Conservation (phyloP, 2,888 invertebrate species). For the Hecatera dysodea region DNA sequence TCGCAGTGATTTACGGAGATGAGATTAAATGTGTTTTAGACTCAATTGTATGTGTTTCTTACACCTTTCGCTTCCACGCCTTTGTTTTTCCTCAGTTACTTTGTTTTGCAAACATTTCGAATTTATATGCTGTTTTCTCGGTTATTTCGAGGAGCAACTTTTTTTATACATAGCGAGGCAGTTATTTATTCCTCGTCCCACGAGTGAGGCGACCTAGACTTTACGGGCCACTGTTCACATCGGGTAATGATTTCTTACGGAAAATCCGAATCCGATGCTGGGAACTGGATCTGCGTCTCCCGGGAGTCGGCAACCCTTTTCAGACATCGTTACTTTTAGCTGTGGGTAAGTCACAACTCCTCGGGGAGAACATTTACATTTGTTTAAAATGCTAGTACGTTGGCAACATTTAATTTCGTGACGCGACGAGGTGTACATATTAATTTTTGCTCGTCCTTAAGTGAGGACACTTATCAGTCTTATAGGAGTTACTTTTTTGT, state of each 20-base stretch:
- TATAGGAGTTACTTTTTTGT: conserved; percentile 4
- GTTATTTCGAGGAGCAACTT: conserved; percentile 19
- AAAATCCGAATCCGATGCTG: conserved; percentile 70
- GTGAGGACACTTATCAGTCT: conserved; percentile 19
- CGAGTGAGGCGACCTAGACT: conserved; percentile 57
- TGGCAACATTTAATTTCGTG: conserved; percentile 71
- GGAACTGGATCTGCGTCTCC: conserved; percentile 71
- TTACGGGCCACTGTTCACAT: conserved; percentile 69
- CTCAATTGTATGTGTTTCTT: conserved; percentile 52
- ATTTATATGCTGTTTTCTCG: conserved; percentile 16
- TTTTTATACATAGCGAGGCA: conserved; percentile 24
- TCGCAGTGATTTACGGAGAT: conserved; percentile 58
- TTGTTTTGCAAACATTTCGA: conserved; percentile 29
- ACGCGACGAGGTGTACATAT: conserved; percentile 63
- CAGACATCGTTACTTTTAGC: conserved; percentile 75
- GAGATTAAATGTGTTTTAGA: conserved; percentile 53
- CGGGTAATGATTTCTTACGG: conserved; percentile 74
- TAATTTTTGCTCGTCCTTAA: conserved; percentile 49
- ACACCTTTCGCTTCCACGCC: conserved; percentile 35
- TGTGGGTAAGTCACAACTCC: conserved; percentile 70
- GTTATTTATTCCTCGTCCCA: conserved; percentile 49
- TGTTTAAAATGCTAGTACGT: conserved; percentile 73
- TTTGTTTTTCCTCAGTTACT: conserved; percentile 22
- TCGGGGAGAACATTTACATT: conserved; percentile 72
- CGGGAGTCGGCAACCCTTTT: conserved; percentile 72